phyloP scores from a whole-genome alignment of 2,888 invertebrate species.

The Chymomyza fuscimana region DNA sequence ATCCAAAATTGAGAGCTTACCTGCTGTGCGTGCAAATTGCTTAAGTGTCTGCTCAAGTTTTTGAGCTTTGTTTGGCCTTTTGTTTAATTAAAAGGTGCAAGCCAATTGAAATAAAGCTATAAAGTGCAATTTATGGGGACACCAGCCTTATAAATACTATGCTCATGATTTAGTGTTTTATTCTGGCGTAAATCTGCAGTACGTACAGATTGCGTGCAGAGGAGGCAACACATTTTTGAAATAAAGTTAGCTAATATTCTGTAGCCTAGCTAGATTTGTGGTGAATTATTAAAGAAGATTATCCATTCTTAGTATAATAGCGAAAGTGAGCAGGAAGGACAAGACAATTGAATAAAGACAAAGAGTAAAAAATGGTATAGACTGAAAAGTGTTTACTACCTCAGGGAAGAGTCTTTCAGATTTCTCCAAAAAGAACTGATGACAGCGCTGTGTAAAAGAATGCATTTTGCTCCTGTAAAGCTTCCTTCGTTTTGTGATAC shows the following conservation, averaged over 20 bases:
- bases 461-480: too few relatives aligned
- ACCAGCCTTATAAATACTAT: background rate
- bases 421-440: too few relatives aligned
- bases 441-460: too few relatives aligned
- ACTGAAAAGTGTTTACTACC: too few relatives aligned
- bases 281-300: too few relatives aligned
- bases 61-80: constrained; percentile 57
- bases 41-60: constrained; percentile 26
- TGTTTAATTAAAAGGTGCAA: constrained; percentile 67
- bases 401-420: too few relatives aligned
- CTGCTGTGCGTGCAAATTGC: constrained; percentile 22
- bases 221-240: background rate
- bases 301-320: too few relatives aligned
- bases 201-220: too few relatives aligned
- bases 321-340: too few relatives aligned
- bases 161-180: background rate
- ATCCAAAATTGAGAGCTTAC: background rate
- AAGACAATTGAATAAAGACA: too few relatives aligned
- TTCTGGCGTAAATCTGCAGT: background rate
- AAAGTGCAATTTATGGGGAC: background rate
- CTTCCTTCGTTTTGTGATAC: too few relatives aligned
- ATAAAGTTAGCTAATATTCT: background rate
- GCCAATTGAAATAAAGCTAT: constrained; percentile 14
- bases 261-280: background rate
- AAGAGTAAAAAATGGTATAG: too few relatives aligned